phyloP scores from a whole-genome alignment of 2,888 invertebrate genomes.

The Bellardia pandia region DNA sequence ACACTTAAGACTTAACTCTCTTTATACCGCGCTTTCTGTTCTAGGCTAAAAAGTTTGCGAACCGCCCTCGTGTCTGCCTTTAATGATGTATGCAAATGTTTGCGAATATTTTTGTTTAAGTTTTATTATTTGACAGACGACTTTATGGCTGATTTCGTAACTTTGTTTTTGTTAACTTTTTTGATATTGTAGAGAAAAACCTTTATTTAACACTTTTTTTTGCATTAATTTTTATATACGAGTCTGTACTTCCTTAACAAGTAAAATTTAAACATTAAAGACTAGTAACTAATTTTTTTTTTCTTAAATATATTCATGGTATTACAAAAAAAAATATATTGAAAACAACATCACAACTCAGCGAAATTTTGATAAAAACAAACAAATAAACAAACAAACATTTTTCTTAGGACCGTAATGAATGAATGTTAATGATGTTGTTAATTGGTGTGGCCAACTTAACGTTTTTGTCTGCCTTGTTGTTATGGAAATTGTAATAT shows the following conservation, averaged over 20 bases:
- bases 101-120: background rate
- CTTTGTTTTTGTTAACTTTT: constrained; percentile 10
- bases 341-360: constrained; percentile 26
- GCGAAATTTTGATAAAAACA: constrained; percentile 21
- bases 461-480: background rate
- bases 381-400: background rate
- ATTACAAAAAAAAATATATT: background rate
- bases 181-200: background rate
- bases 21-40: too few relatives aligned
- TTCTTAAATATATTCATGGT: too few relatives aligned
- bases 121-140: background rate
- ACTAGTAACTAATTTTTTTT: constrained; percentile 17
- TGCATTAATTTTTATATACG: constrained; percentile 7
- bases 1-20: too few relatives aligned
- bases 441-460: constrained; percentile 28
- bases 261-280: constrained; percentile 41
- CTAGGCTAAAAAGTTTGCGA: too few relatives aligned
- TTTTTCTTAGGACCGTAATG: constrained; percentile 20
- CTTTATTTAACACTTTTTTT: constrained; percentile 56
- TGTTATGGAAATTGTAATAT: background rate
- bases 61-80: background rate
- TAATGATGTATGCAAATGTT: constrained; percentile 1
- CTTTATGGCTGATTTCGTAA: constrained; percentile 39
- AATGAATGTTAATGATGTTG: constrained; percentile 44
- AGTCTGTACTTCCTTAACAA: constrained; percentile 41